Base-by-base conservation (phyloP, 2,113 vertebrate species). In the Tragulus kanchil region DNA sequence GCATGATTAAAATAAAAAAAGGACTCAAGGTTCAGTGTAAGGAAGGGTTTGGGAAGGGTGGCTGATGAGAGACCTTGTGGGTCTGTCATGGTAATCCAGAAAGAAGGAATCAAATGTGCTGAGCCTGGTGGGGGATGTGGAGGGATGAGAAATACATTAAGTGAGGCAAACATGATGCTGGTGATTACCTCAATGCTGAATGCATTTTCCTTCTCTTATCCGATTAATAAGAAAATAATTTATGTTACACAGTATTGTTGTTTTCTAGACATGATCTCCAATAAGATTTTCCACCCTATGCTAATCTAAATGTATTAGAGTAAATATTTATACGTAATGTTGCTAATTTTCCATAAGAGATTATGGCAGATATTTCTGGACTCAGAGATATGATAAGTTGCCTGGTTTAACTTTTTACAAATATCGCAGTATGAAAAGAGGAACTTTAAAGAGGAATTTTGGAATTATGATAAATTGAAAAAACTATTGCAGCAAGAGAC, bases 401-500 rank as follows among this genome's bases (percentile, higher is more conserved):
- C 82, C 77, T 85, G 21, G 59, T 64, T 71, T 92, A 83, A 90
- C 1, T 42, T 96, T 61, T 94, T 42, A 77, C 25, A 91, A 89
- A 91, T 65, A 77, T 1, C 69, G 45, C 10, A 84, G 50, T 61
- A 15, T 48, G 64, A 85, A 90, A 78, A 73, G 59, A 67, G 17
- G 36, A 64, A 69, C 73, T 94, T 92, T 75, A 94, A 92, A 88
- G 54, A 92, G 8, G 73, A 59, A 89, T 77, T 94, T 62, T 93
- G 26, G 12, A 93, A 58, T 64, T 58, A 61, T 45, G 36, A n/a
- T 31, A 4, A 89, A 56, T 12, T 45, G 62, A 26, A 56, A 85
- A 21, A 16, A 78, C 6, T 3, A 16, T 52, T 93, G 48, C 4
- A 58, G 48, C 5, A 62, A 94, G n/a, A 71, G n/a, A 94, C 61